Base-by-base conservation (phyloP, 2,113 vertebrate genomes). In the Mirza zaza region DNA sequence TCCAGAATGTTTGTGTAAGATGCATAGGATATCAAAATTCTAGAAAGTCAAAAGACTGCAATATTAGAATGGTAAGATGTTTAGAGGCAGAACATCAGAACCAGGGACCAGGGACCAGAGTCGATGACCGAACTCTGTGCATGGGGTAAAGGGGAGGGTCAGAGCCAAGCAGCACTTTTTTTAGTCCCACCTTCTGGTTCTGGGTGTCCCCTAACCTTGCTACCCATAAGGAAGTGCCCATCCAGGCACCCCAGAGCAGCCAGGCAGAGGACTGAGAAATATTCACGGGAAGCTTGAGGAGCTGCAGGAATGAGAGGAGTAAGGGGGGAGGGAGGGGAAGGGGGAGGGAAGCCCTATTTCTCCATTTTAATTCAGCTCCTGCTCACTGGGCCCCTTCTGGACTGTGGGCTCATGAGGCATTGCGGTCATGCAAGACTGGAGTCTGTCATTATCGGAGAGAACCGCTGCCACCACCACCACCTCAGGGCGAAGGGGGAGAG, bases 321-420 rank as follows among this genome's bases (percentile, higher is more conserved):
- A 39, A 52, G 20, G 5, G 14, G 8, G 18, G 34, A 6, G 34
- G 29, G 32, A 42, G 1, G 7, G 14, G 1, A 8, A 18, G 17
- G 50, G n/a, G 59, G 75, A 42, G 32, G 29, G 91, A 80, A 59
- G 93, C 70, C 42, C 36, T 73, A 55, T 89, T 94, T 97, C 87
- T 96, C 71, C 90, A 94, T 95, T 97, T 97, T 94, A 92, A 98
- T 97, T 97, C 93, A 89, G 89, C 91, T 90, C 67, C 87, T 80
- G 95, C 61, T 96, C 80, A 52, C 75, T 4, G 80, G 96, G 96
- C 97, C 97, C 97, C 97, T 98, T 98, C 97, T 98, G 97, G 96
- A 97, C 91, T 89, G 52, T 59, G 81, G 87, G 90, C 95, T 89
- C 90, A 57, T 42, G 87, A 96, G 95, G 70, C 93, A 85, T 96